Evolutionary conservation across 2,888 invertebrate genomes (phyloP).

Genomic region (Beris chalybata): DNA sequence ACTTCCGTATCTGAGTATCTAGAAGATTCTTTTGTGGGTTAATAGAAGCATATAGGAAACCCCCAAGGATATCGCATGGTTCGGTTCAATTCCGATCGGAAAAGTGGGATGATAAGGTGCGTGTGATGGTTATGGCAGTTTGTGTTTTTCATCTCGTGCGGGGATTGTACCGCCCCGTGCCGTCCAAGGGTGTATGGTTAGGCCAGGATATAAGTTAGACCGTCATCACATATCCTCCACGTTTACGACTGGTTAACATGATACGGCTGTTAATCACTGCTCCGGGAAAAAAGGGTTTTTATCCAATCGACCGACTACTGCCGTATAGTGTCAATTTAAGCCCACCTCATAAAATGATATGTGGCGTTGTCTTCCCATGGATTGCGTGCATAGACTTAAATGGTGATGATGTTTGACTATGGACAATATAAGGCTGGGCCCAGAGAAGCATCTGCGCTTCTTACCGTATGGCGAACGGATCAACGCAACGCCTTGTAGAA

Average conservation of each 20-base stretch:
- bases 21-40: constrained; percentile 18
- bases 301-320: constrained; percentile 12
- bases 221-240: constrained; percentile 2
- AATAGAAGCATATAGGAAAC: constrained; percentile 20
- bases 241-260: constrained; percentile 25
- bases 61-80: constrained; percentile 29
- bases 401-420: constrained; percentile 22
- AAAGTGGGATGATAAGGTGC: constrained; percentile 29
- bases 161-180: not conserved
- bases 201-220: constrained; percentile 10
- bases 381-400: constrained; percentile 19
- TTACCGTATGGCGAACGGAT: too few relatives aligned
- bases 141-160: constrained; percentile 20
- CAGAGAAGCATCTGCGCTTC: too few relatives aligned
- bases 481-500: too few relatives aligned
- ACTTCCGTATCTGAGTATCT: not conserved
- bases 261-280: constrained; percentile 24
- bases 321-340: too few relatives aligned
- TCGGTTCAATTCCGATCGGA: constrained; percentile 22
- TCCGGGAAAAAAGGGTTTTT: constrained; percentile 18
- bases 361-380: not conserved
- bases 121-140: constrained; percentile 25
- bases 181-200: constrained; percentile 22
- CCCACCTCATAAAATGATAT: constrained; percentile 16
- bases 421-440: not conserved